A percentile compares a stretch with the other conserved stretches of the same genome.
Evolutionary conservation across 2,113 vertebrate species (phyloP).

Genomic region (Protomyctophum bolini): DNA sequence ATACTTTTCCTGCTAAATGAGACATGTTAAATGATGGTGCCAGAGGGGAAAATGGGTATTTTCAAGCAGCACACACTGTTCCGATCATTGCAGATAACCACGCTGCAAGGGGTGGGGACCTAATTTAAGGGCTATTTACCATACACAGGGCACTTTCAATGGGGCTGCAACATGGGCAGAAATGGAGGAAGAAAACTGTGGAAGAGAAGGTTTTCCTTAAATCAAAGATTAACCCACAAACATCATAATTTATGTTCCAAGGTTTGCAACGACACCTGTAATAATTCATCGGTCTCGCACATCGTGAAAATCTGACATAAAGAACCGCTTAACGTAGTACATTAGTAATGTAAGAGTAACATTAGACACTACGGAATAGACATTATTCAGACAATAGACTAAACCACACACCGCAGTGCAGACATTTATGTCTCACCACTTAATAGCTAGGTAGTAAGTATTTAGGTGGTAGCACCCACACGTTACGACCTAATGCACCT

Average conservation of each 20-base stretch:
- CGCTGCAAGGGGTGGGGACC: constrained; percentile 67
- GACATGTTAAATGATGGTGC: constrained; percentile 72
- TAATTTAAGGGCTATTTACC: constrained; percentile 75
- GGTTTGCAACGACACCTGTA: constrained; percentile 18
- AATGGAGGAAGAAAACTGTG: constrained; percentile 26
- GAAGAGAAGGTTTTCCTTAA: constrained; percentile 9
- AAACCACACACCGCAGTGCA: too few relatives aligned
- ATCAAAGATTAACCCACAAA: constrained; percentile 12
- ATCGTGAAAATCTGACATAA: constrained; percentile 10
- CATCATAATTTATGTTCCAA: constrained; percentile 25
- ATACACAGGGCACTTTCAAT: constrained; percentile 55
- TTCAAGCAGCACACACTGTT: constrained; percentile 73
- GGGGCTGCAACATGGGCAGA: constrained; percentile 30
- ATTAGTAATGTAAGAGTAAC: too few relatives aligned
- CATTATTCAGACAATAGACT: too few relatives aligned
- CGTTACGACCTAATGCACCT: too few relatives aligned
- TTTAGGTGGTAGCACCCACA: too few relatives aligned
- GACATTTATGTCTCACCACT: too few relatives aligned
- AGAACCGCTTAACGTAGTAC: constrained; percentile 2
- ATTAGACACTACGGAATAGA: too few relatives aligned
- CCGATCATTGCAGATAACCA: constrained; percentile 75
- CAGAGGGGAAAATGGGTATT: constrained; percentile 68
- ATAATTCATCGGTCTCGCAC: constrained; percentile 51
- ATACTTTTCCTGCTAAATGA: constrained; percentile 72
- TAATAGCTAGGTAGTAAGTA: too few relatives aligned